Percentiles rank a stretch among this genome's conserved stretches.
Conservation (phyloP, 2,888 invertebrate species). For the Nematopogon swammerdamellus region DNA sequence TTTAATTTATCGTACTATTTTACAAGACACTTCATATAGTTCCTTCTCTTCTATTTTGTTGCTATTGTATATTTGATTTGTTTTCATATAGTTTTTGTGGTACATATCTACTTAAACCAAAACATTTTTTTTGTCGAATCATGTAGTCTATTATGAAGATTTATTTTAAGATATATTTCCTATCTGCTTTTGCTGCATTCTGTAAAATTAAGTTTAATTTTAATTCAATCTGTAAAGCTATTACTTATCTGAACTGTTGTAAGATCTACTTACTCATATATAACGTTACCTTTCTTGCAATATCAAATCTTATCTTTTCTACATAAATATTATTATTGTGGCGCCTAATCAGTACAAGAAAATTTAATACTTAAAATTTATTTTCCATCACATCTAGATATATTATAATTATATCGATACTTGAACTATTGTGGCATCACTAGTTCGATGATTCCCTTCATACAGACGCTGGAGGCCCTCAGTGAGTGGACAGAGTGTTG, state of each 20-base stretch:
- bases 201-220: too few relatives aligned
- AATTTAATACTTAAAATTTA: background rate
- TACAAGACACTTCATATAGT: background rate
- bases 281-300: too few relatives aligned
- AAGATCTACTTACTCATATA: too few relatives aligned
- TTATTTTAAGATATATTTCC: background rate
- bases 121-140: background rate
- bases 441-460: too few relatives aligned
- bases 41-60: background rate
- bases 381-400: background rate
- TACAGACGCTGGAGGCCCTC: too few relatives aligned
- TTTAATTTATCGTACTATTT: too few relatives aligned
- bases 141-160: background rate
- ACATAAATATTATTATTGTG: background rate
- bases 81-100: background rate
- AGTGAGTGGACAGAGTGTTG: background rate
- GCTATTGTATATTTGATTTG: background rate
- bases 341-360: background rate
- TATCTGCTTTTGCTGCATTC: background rate
- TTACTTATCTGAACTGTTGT: too few relatives aligned
- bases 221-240: too few relatives aligned
- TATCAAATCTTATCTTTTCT: too few relatives aligned
- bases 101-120: background rate
- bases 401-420: too few relatives aligned
- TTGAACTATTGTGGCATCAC: background rate